Conservation (phyloP, 1,140 invertebrate species). For the Pseudomyrmex sp. region DNA sequence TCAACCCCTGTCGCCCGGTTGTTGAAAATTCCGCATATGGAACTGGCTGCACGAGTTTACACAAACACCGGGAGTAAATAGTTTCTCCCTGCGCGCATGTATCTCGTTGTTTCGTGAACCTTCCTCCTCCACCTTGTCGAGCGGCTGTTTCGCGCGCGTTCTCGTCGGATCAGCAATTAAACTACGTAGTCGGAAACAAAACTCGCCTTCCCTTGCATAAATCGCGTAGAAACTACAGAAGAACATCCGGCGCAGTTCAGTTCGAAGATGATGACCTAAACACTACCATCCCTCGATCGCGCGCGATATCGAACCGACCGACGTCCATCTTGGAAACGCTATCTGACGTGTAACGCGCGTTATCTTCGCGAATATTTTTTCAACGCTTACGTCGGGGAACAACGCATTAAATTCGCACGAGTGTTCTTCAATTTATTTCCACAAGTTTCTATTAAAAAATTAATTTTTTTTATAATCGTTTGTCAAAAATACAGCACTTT, state of each 20-base stretch:
- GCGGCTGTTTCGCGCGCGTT: background rate
- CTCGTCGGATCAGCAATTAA: slow-evolving; percentile 54
- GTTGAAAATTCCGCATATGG: slow-evolving; percentile 50
- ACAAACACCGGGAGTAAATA: slow-evolving; percentile 43
- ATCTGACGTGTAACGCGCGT: background rate
- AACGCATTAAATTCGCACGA: slow-evolving; percentile 20
- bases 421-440: background rate
- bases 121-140: background rate
- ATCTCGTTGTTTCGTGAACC: slow-evolving; percentile 18
- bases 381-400: background rate
- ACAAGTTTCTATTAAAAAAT: too few species aligned
- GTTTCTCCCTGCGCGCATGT: slow-evolving; percentile 40
- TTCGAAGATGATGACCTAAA: background rate
- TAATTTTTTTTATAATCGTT: too few species aligned
- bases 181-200: slow-evolving; percentile 30
- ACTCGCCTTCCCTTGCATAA: slow-evolving; percentile 23
- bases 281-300: background rate
- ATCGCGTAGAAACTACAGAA: slow-evolving; percentile 10
- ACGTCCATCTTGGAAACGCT: background rate
- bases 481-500: too few species aligned
- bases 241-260: background rate
- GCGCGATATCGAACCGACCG: background rate
- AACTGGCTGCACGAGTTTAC: slow-evolving; percentile 34
- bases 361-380: background rate
- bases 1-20: background rate